These are phyloP conservation scores for Brassicogethes aeneus DNA, from an alignment of 2,888 invertebrate species.

Conservation along the genomic window DNA sequence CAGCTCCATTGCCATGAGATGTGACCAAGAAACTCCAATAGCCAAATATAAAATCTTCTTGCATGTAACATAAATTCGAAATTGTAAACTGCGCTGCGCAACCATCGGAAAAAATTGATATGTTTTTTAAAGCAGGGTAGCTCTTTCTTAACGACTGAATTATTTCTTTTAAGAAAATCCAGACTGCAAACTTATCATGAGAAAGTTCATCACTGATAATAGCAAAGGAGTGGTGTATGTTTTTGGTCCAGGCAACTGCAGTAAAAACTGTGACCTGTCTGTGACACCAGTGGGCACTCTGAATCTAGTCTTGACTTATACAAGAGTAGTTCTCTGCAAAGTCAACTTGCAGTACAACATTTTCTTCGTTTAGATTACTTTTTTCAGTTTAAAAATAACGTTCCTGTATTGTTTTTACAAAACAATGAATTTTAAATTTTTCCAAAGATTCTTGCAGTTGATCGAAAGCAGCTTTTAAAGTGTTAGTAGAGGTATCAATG, in stretches of 20 bases:
- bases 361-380: neutral
- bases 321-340: neutral
- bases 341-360: neutral
- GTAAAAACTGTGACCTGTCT: neutral
- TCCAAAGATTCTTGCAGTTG: neutral
- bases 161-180: constrained; percentile 1
- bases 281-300: neutral
- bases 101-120: constrained; percentile 1
- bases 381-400: neutral
- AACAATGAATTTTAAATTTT: constrained; percentile 1
- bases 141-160: neutral
- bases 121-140: neutral
- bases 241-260: neutral
- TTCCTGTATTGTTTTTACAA: neutral
- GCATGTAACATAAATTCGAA: neutral
- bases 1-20: neutral
- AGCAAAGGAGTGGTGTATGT: neutral
- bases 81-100: neutral
- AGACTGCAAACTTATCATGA: constrained; percentile 1
- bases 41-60: neutral
- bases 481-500: neutral
- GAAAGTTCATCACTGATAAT: neutral
- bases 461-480: neutral
- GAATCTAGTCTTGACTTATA: neutral
- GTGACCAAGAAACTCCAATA: neutral